Base-by-base conservation (phyloP, 2,888 invertebrate species). In the Drosophila diplacantha region DNA sequence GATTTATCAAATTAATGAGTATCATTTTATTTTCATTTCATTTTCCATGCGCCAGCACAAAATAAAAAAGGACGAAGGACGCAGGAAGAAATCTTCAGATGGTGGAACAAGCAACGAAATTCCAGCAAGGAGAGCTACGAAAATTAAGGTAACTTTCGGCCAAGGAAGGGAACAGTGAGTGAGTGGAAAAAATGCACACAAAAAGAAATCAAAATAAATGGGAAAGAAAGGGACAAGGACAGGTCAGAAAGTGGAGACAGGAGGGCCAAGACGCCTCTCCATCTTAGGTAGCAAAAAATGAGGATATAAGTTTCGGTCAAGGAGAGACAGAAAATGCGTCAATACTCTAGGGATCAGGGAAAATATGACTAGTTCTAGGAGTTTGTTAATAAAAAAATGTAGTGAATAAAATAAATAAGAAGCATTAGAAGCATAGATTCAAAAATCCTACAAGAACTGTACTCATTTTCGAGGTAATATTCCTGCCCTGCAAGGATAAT, bases 1-100 rank as follows among this genome's bases (percentile, higher is more conserved):
- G 86, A 85, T 86, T 86, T 86, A 85, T 85, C 86, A 85, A 86
- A 85, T 85, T 86, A 85, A 85, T 85, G 86, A 84, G 86, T 85
- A 83, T 85, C 85, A 84, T 85, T 85, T 77, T 85, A 81, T 85
- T 85, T 86, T 85, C 85, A 84, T 85, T 84, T 78, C 71, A 74
- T 80, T 74, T 80, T 79, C 81, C 75, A 69, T 71, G 84, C 74
- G 65, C 67, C 66, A 64, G 57, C 72, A 69, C 41, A 56, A 44
- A 71, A 26, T 9, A 22, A 41, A 22, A 39, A 22, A 22, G 38
- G 38, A 38, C 38, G 38, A 38, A 41, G 11, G 24, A 26, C 53
- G 41, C 49, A 49, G 31, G 24, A 52, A 38, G 20, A 69, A 55
- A 55, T 62, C 63, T 54, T 44, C 53, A 63, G 38, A 37, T 38